Conservation (phyloP, 2,797 vertebrate species). For the Betta splendens region DNA sequence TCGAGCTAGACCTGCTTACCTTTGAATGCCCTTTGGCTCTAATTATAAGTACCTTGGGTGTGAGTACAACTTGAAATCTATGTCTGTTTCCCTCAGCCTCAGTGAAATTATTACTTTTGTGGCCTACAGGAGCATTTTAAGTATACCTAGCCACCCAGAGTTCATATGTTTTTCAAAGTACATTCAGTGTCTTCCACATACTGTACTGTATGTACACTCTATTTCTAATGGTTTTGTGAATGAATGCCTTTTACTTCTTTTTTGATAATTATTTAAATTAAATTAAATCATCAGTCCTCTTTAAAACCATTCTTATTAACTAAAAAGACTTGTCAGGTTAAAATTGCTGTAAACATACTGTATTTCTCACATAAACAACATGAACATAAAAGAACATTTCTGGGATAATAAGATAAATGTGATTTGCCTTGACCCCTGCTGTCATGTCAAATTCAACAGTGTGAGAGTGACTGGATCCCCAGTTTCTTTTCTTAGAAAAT, state of each 20-base stretch:
- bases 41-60: conserved; percentile 42
- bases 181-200: not conserved
- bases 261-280: no score
- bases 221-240: not conserved
- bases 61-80: conserved; percentile 21
- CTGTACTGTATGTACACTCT: no score
- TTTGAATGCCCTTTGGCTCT: conserved; percentile 61
- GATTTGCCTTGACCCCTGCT: conserved; percentile 5
- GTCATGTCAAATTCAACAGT: conserved; percentile 10
- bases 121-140: conserved; percentile 18
- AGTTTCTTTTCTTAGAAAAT: not conserved
- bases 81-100: conserved; percentile 10
- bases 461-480: not conserved
- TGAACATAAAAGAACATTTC: not conserved
- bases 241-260: conserved; percentile 4
- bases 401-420: conserved; percentile 2
- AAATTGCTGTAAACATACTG: not conserved
- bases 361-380: not conserved
- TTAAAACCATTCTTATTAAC: no score
- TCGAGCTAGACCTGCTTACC: conserved; percentile 40
- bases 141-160: conserved; percentile 7
- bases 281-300: no score
- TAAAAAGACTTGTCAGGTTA: no score
- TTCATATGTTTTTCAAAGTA: not conserved
- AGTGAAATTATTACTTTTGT: conserved; percentile 26